Conservation (phyloP, 1,140 invertebrate species). For the Antheraea pernyi region DNA sequence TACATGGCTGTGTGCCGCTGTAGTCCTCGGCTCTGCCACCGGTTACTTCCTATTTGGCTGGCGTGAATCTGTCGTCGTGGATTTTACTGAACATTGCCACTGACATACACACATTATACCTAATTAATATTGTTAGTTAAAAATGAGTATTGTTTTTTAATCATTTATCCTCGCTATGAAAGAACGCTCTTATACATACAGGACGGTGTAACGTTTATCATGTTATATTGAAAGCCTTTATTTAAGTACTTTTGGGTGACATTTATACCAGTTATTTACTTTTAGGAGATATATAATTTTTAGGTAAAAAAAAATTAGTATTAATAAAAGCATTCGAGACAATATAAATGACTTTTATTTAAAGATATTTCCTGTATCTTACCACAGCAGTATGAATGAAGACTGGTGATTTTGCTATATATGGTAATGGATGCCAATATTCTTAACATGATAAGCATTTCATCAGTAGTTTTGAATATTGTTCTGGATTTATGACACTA, state of each 20-base stretch:
- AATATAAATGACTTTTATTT: conserved; percentile 9
- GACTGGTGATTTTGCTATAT: too few relatives aligned
- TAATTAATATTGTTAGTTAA: conserved; percentile 23
- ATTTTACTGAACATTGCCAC: conserved; percentile 97
- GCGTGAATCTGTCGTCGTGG: conserved; percentile 94
- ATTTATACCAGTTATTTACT: conserved; percentile 66
- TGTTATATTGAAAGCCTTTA: conserved; percentile 59
- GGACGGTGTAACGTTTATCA: conserved; percentile 40
- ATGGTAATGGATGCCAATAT: too few relatives aligned
- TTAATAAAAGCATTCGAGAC: conserved; percentile 38
- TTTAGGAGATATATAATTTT: conserved; percentile 55
- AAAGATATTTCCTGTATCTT: too few relatives aligned
- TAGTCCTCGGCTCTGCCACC: conserved; percentile 92
- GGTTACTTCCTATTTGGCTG: conserved; percentile 98
- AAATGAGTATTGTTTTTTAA: conserved; percentile 55
- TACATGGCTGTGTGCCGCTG: conserved; percentile 94
- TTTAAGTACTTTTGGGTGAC: conserved; percentile 52
- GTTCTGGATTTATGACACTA: too few relatives aligned
- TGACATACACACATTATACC: conserved; percentile 75
- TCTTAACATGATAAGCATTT: too few relatives aligned
- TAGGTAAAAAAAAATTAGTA: conserved; percentile 53
- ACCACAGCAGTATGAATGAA: too few relatives aligned
- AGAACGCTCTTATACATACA: conserved; percentile 38
- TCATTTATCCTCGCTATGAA: conserved; percentile 51
- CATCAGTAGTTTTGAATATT: too few relatives aligned